Evolutionary conservation across 2,113 vertebrate species (phyloP).

Genomic region (Fulica atra): DNA sequence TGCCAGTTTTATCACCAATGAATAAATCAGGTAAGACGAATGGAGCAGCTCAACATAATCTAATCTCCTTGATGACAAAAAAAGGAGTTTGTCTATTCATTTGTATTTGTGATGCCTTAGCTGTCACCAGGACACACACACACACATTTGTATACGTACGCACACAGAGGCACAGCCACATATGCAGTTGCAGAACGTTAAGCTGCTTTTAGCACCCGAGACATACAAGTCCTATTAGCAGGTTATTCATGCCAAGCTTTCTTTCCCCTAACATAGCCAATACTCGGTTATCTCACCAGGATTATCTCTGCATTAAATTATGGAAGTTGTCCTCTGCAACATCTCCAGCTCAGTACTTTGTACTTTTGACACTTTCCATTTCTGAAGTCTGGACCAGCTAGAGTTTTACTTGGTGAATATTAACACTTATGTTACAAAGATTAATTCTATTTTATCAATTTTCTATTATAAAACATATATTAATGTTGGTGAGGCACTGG

Average conservation of each 20-base stretch:
- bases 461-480: background rate
- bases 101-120: background rate
- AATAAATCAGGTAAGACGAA: background rate
- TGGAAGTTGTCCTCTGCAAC: background rate
- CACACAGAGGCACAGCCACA: background rate
- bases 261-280: background rate
- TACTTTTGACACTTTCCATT: background rate
- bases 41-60: background rate
- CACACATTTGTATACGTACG: too few species aligned
- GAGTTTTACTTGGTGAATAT: background rate
- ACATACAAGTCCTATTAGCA: background rate
- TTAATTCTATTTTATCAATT: background rate
- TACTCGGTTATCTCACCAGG: background rate
- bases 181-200: background rate
- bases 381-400: background rate
- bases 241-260: background rate
- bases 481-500: too few species aligned
- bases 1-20: background rate
- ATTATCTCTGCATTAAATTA: background rate
- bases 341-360: background rate
- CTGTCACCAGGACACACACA: background rate
- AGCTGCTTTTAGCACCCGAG: background rate
- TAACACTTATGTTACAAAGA: background rate
- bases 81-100: background rate
- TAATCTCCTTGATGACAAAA: background rate